phyloP scores from a whole-genome alignment of 1,140 invertebrate genomes.

The Drosophila novamexicana region DNA sequence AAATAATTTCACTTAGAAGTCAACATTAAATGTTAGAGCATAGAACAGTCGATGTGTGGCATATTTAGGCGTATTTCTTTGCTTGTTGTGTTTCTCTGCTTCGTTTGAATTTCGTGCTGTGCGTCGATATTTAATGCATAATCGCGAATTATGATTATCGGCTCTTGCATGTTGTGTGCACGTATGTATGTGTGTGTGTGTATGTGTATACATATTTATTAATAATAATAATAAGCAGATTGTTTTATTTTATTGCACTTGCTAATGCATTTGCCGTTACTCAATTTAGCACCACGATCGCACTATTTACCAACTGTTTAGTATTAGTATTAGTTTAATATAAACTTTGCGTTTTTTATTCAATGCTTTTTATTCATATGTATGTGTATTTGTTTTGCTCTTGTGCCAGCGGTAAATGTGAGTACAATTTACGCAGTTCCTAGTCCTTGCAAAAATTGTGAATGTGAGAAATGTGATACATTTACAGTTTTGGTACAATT shows the following conservation, averaged over 20 bases:
- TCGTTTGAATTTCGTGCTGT: conserved; percentile 47
- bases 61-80: conserved; percentile 1
- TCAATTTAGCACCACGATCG: conserved; percentile 73
- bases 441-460: conserved; percentile 11
- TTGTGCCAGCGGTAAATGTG: conserved; percentile 28
- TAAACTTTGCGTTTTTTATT: conserved; percentile 23
- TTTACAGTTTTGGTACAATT: conserved; percentile 16
- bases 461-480: conserved; percentile 12
- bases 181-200: conserved; percentile 5
- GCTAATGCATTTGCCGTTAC: conserved; percentile 72
- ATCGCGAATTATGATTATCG: conserved; percentile 61
- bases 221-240: conserved; percentile 43
- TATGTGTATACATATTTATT: conserved; percentile 1
- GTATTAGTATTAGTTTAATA: conserved; percentile 18
- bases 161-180: conserved; percentile 57
- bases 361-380: conserved; percentile 23
- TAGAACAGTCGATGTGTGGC: conserved; percentile 7
- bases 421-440: conserved; percentile 28
- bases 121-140: conserved; percentile 69
- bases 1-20: neutral
- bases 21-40: neutral
- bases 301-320: conserved; percentile 54
- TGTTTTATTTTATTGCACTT: conserved; percentile 67
- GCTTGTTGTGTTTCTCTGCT: conserved; percentile 36
- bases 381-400: neutral